Percentiles rank a stretch among this genome's conserved stretches.
phyloP scores from a whole-genome alignment of 2,797 vertebrate species.

The Lophius americanus region DNA sequence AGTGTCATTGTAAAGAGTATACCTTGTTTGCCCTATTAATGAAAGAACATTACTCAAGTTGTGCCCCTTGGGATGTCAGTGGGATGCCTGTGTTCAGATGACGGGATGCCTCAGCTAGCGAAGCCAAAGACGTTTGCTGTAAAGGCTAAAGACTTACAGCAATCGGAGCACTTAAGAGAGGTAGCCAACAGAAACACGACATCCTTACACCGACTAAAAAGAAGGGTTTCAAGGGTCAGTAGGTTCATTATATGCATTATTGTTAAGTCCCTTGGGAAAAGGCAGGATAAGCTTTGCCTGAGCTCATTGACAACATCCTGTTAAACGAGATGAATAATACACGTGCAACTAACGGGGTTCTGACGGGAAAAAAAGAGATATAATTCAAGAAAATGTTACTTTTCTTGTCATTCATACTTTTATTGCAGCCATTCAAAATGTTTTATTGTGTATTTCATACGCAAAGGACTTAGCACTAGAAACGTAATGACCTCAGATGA shows the following conservation, averaged over 20 bases:
- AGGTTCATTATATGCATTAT: constrained; percentile 76
- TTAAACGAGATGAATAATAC: constrained; percentile 50
- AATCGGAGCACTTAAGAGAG: constrained; percentile 61
- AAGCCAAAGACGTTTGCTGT: constrained; percentile 54
- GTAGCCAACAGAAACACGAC: constrained; percentile 75
- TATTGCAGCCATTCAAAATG: neutral
- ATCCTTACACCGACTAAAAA: constrained; percentile 69
- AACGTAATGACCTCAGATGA: too few relatives aligned
- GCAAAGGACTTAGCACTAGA: neutral
- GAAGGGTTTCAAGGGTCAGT: constrained; percentile 75
- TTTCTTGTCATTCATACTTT: neutral
- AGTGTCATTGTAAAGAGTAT: constrained; percentile 35
- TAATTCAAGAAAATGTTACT: neutral
- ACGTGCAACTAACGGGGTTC: constrained; percentile 25
- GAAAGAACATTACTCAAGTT: constrained; percentile 68
- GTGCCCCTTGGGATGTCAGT: constrained; percentile 60
- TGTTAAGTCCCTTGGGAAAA: constrained; percentile 74
- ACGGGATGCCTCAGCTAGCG: constrained; percentile 50
- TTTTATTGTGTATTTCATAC: neutral
- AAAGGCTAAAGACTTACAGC: constrained; percentile 59
- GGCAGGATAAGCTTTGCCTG: constrained; percentile 71
- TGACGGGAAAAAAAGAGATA: neutral
- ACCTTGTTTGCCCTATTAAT: constrained; percentile 65
- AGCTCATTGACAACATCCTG: constrained; percentile 51
- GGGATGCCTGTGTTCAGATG: constrained; percentile 52